Conservation (phyloP, 2,113 vertebrate genomes). For the Morone saxatilis region DNA sequence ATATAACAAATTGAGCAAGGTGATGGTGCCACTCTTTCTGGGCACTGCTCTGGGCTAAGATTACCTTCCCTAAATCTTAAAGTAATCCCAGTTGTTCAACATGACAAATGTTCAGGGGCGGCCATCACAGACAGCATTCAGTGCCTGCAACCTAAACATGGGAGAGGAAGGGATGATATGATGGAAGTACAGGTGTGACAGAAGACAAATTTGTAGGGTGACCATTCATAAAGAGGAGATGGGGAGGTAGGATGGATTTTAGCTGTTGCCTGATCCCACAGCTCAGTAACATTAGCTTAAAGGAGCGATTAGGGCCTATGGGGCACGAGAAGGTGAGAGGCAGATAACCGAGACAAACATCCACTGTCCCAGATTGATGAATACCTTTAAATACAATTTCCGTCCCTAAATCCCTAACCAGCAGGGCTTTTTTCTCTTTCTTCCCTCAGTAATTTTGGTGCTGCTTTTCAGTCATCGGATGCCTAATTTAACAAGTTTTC, state of each 20-base stretch:
- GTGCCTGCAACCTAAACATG: not conserved
- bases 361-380: not conserved
- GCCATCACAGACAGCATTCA: not conserved
- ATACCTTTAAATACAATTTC: too few species aligned
- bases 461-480: not conserved
- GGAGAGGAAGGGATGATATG: not conserved
- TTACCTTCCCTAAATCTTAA: slow-evolving; percentile 30
- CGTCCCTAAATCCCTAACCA: not conserved
- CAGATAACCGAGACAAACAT: slow-evolving; percentile 37
- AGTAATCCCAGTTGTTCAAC: slow-evolving; percentile 48
- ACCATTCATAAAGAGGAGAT: not conserved
- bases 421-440: not conserved
- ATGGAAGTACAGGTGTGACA: not conserved
- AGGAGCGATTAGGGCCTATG: slow-evolving; percentile 38
- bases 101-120: not conserved
- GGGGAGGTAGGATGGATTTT: slow-evolving; percentile 15
- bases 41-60: slow-evolving; percentile 19
- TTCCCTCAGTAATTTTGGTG: not conserved
- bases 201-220: not conserved
- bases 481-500: slow-evolving; percentile 19
- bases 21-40: slow-evolving; percentile 39
- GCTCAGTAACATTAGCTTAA: slow-evolving; percentile 52
- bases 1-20: slow-evolving; percentile 15
- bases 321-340: slow-evolving; percentile 28
- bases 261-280: slow-evolving; percentile 36